Evolutionary conservation across 2,888 invertebrate species (phyloP).

Genomic region (Drosophila neoperkinsi): DNA sequence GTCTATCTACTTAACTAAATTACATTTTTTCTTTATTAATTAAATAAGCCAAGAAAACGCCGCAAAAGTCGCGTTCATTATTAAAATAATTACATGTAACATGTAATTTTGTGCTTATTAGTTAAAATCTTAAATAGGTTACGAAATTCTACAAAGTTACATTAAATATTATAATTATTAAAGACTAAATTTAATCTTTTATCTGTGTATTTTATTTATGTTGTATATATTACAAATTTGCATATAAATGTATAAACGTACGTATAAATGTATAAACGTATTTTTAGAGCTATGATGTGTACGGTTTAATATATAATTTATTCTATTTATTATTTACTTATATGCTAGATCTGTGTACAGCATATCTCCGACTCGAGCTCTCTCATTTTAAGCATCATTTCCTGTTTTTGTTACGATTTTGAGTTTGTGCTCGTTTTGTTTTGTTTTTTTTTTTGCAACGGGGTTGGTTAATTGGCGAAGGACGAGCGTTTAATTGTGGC

Average conservation of each 20-base stretch:
- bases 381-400: conserved; percentile 3
- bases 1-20: not conserved
- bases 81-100: not conserved
- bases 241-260: not conserved
- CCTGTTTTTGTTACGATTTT: conserved; percentile 16
- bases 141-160: too few relatives aligned
- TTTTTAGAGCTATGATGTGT: too few relatives aligned
- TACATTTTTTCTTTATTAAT: not conserved
- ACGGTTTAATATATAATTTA: too few relatives aligned
- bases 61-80: too few relatives aligned
- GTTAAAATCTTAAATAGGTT: not conserved
- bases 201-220: not conserved
- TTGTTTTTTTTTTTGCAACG: conserved; percentile 25
- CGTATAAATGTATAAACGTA: too few relatives aligned
- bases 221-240: too few relatives aligned
- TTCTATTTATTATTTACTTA: not conserved
- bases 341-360: not conserved
- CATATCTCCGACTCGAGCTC: not conserved
- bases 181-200: not conserved
- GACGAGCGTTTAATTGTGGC: conserved; percentile 74
- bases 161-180: not conserved
- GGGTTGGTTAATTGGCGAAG: conserved; percentile 73
- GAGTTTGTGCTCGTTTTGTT: conserved; percentile 28
- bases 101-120: not conserved
- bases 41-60: too few relatives aligned